A percentile compares a stretch with the other conserved stretches of the same genome.
These are phyloP conservation scores for Heteropelma amictum DNA, from an alignment of 2,888 invertebrate species.

Conservation along the genomic window DNA sequence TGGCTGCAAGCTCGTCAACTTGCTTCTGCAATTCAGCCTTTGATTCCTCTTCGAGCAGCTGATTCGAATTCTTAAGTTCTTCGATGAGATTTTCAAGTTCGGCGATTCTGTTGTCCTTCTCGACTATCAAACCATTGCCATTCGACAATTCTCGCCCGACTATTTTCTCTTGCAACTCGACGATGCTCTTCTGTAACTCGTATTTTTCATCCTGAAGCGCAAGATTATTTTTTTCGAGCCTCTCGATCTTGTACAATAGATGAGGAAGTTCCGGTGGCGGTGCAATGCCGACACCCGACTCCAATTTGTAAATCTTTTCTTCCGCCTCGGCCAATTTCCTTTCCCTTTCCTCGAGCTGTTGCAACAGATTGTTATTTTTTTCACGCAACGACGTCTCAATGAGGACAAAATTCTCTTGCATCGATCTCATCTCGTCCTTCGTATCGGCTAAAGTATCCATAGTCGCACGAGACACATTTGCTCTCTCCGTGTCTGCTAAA, in stretches of 20 bases:
- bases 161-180: conserved; percentile 70
- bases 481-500: conserved; percentile 65
- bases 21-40: conserved; percentile 69
- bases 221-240: conserved; percentile 67
- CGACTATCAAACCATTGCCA: conserved; percentile 63
- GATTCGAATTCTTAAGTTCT: conserved; percentile 72
- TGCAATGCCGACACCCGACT: conserved; percentile 67
- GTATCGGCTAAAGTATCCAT: conserved; percentile 87
- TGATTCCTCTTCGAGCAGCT: conserved; percentile 69
- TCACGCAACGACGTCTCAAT: conserved; percentile 86
- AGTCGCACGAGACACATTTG: conserved; percentile 77
- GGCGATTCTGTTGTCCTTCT: conserved; percentile 76
- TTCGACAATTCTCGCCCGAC: conserved; percentile 61
- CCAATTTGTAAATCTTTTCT: conserved; percentile 68
- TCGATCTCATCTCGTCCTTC: conserved; percentile 87
- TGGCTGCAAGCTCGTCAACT: conserved; percentile 64
- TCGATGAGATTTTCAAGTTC: conserved; percentile 76
- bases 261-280: conserved; percentile 64
- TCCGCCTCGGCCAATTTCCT: conserved; percentile 77
- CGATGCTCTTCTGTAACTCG: conserved; percentile 69
- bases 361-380: conserved; percentile 81
- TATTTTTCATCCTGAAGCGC: conserved; percentile 72
- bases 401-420: conserved; percentile 88
- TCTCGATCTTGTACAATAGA: conserved; percentile 65
- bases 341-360: conserved; percentile 81